Base-by-base conservation (phyloP, 2,888 invertebrate genomes). In the Keiferia lycopersicella region DNA sequence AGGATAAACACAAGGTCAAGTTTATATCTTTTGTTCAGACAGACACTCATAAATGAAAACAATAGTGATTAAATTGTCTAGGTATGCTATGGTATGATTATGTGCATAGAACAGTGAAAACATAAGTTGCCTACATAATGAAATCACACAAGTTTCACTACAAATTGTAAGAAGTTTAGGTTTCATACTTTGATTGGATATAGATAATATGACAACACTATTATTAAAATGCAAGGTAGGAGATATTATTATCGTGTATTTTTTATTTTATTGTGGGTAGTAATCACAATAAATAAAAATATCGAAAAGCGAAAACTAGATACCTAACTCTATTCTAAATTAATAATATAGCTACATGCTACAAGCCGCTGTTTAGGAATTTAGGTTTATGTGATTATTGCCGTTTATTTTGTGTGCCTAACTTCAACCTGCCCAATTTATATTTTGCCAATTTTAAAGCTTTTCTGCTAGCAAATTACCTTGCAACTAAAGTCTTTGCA, bases 401-500 rank as follows among this genome's bases (percentile, higher is more conserved):
- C n/a, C 2, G n/a, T 45, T 45, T n/a, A 45, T 45, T 45, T 41
- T 26, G 6, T 6, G 14, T 41, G 41, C 14, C 45, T 45, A n/a
- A 16, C 45, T n/a, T 45, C 12, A 41, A 41, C 14, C 41, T 45
- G 16, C 16, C n/a, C n/a, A 45, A 45, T 45, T 45, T 16, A 0
- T 45, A 4, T 48, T 48, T 18, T 53, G 51, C 22, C 22, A 53
- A 53, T 53, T 3, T 14, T 10, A 26, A 53, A 22, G 51, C 51
- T 14, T n/a, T 45, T 34, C 14, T n/a, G 45, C n/a, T 45, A 16
- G n/a, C 45, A 45, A 34, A 16, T 4, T 45, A 14, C 16, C 14
- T 26, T 53, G 51, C 51, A 53, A 53, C 22, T 3, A 26, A 53
- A 53, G 6, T 53, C 26, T 22, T 53, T 53, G 51, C 51, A 53